A percentile compares a stretch with the other conserved stretches of the same genome.
phyloP scores from a whole-genome alignment of 2,888 invertebrate species.

The Branchellion lobata region DNA sequence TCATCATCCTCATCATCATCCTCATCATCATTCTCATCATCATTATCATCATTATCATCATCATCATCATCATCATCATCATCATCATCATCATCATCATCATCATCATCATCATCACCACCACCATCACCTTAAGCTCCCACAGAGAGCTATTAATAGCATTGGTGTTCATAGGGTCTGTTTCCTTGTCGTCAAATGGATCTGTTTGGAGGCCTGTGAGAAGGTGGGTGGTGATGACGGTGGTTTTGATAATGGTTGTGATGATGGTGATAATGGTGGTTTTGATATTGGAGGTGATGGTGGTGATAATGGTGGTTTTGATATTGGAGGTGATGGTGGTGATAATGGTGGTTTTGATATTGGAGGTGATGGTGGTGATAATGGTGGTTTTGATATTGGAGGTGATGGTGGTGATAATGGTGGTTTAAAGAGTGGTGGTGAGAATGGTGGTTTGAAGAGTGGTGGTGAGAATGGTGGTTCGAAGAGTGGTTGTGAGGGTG shows the following conservation, averaged over 20 bases:
- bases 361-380: too few relatives aligned
- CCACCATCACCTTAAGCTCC: conserved; percentile 72
- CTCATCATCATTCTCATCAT: not conserved
- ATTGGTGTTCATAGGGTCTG: conserved; percentile 74
- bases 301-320: not conserved
- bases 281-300: too few relatives aligned
- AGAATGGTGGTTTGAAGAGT: not conserved
- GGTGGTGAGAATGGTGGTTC: too few relatives aligned
- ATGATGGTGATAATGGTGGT: not conserved
- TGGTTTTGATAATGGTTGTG: not conserved
- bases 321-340: too few relatives aligned
- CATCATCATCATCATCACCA: not conserved
- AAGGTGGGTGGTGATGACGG: not conserved
- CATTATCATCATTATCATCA: too few relatives aligned
- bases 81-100: conserved; percentile 10
- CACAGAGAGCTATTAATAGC: conserved; percentile 87
- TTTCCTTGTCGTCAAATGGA: conserved; percentile 81
- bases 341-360: too few relatives aligned
- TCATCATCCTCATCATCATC: too few relatives aligned
- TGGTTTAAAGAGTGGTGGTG: not conserved
- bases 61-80: too few relatives aligned
- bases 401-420: not conserved
- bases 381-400: too few relatives aligned
- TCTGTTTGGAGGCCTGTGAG: conserved; percentile 65
- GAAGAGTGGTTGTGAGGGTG: too few relatives aligned